Evolutionary conservation across 2,888 invertebrate genomes (phyloP).

Genomic region (Caenorhabditis uteleia): DNA sequence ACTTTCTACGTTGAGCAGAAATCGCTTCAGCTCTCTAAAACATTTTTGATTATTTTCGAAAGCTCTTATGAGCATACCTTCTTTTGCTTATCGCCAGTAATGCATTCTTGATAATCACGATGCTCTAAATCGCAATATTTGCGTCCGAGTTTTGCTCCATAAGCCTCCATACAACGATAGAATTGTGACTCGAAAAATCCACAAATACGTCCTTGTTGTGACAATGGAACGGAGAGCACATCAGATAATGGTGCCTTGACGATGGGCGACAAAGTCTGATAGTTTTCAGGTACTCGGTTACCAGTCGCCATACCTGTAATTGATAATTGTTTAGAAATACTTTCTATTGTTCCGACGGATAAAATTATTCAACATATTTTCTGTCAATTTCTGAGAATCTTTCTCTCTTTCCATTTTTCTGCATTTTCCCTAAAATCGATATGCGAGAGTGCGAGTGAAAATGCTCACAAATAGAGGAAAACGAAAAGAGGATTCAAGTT

Average conservation of each 20-base stretch:
- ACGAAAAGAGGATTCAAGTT: no score
- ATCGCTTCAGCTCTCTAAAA: constrained; percentile 57
- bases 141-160: constrained; percentile 64
- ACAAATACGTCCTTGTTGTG: constrained; percentile 56
- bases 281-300: constrained; percentile 55
- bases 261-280: constrained; percentile 50
- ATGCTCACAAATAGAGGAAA: constrained; percentile 3
- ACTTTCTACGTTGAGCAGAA: constrained; percentile 57
- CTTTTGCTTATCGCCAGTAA: constrained; percentile 61
- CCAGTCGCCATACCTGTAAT: constrained; percentile 53
- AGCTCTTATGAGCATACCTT: constrained; percentile 36
- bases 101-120: constrained; percentile 66
- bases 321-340: no score
- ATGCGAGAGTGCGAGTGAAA: not conserved
- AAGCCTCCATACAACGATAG: constrained; percentile 67
- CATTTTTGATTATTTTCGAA: not conserved
- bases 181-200: constrained; percentile 68
- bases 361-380: not conserved
- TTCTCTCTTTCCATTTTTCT: constrained; percentile 3
- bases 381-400: constrained; percentile 4
- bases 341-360: not conserved
- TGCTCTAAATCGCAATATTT: constrained; percentile 68
- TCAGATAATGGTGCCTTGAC: constrained; percentile 57
- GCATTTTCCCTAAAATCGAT: not conserved
- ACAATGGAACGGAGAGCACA: constrained; percentile 54